phyloP scores from a whole-genome alignment of 1,140 invertebrate genomes.

The Spodoptera frugiperda region DNA sequence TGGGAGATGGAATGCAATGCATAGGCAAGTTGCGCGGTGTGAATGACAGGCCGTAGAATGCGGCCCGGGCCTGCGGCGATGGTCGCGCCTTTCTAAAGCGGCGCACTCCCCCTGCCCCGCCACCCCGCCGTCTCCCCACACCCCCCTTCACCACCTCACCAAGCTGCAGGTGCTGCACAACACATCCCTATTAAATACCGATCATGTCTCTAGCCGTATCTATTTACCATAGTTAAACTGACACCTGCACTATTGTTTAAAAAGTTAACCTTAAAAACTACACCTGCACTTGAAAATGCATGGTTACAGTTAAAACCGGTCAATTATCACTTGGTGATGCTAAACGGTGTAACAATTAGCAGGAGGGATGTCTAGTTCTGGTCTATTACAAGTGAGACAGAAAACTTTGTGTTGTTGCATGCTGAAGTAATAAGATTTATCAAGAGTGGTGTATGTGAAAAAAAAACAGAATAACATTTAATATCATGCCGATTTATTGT shows the following conservation, averaged over 20 bases:
- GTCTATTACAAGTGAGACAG: constrained; percentile 16
- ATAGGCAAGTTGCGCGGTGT: constrained; percentile 85
- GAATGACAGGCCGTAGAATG: constrained; percentile 86
- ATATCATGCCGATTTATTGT: constrained; percentile 2
- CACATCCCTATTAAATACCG: constrained; percentile 85
- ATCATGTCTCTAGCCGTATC: constrained; percentile 82
- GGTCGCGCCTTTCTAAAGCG: constrained; percentile 86
- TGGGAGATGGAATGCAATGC: constrained; percentile 83
- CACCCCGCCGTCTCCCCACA: constrained; percentile 63
- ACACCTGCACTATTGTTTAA: constrained; percentile 81
- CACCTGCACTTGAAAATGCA: constrained; percentile 75
- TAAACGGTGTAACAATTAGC: constrained; percentile 57
- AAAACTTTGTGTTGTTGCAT: not conserved
- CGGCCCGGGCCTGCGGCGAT: constrained; percentile 83
- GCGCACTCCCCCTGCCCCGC: constrained; percentile 70
- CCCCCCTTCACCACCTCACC: constrained; percentile 71
- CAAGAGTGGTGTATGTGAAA: constrained; percentile 6
- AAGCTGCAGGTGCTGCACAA: constrained; percentile 79
- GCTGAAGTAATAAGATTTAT: constrained; percentile 31
- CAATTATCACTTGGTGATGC: constrained; percentile 53
- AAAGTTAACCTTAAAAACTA: constrained; percentile 74
- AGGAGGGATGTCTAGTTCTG: constrained; percentile 29
- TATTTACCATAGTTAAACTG: constrained; percentile 79
- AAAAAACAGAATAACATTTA: constrained; percentile 19
- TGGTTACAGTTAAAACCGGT: constrained; percentile 61